Evolutionary conservation across 1,140 invertebrate genomes (phyloP), one percentile per base, ranked within the genome.

Genomic region (Scylla paramamosain): DNA sequence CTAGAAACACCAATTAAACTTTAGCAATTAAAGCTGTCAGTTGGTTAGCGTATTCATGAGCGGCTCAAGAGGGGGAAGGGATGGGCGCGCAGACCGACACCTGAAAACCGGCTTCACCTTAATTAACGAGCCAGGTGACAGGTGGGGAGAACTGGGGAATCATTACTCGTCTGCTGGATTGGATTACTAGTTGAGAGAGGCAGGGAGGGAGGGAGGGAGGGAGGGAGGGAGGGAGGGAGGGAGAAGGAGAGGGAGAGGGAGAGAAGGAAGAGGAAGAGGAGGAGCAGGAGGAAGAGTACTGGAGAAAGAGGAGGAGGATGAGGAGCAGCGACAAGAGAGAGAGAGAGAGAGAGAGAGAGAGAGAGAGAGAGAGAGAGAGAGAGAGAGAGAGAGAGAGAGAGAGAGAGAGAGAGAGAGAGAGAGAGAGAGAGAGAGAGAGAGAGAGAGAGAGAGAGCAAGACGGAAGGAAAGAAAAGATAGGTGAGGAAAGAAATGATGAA

Each of bases 181-280:
- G 90, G 29, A 59, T 67, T n/a, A 7, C 10, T 67, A 39, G 32
- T 10, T 20, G 10, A 67, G 90, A 91, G 90, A 91, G 52, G 32
- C 52, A 91, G 90, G 32, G 90, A 67, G 52, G 32, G 90, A 91
- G 89, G 31, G 46, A 59, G 89, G 59, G 89, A 59, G 46, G 31
- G 89, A 91, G 89, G 31, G 46, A 59, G 89, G 10, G 48, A 2
- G 8, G 16, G 25, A 52, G 48, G 4, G 28, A 25, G 46, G 20
- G 48, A 29, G n/a, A 28, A 25, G 31, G 28, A 16, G 31, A 29
- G 25, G 83, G 10, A 1, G 6, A 84, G 31, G 25, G 1, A 10
- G 12, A 14, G 25, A 10, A 84, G n/a, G 16, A n/a, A 20, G n/a
- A 52, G 89, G 8, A 10, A 39, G 12, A 14, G 88, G 16, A 14